Base-by-base conservation (phyloP, 2,888 invertebrate species). In the Horisme vitalbata region DNA sequence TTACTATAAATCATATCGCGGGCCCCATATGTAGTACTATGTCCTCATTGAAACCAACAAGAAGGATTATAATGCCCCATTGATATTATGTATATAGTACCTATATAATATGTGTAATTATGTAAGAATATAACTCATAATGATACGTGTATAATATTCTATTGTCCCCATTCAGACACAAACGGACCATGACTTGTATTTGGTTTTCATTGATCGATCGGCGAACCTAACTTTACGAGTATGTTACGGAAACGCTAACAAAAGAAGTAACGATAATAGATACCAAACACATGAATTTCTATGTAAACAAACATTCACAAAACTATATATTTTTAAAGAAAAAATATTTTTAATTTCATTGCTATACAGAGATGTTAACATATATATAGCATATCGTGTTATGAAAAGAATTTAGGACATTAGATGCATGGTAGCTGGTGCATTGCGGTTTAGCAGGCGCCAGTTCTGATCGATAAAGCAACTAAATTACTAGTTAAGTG, bases 361-460 rank as follows among this genome's bases (percentile, higher is more conserved):
- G 32, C 32, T n/a, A 4, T 3, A 10, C 3, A 10, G 27, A 23
- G 31, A 20, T 31, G 36, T 3, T 10, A 20, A 13, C 6, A 15
- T 10, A 10, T 27, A 41, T 18, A 18, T 20, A 5, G 2, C 24
- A 8, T 28, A 21, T 32, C 9, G 31, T 20, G 7, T 24, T 30
- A 18, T 26, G 13, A n/a, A 34, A 34, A 15, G 27, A 51, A 51
- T 45, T 45, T 37, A 37, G 45, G 38, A 31, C 50, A 31, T 38
- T 31, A 43, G 44, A 44, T 37, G 18, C 6, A 18, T 41, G 15
- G 24, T 18, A 30, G 43, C 18, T 55, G 52, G 55, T 55, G 55
- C 55, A 52, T 41, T 55, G 52, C 52, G 38, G 55, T 27, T 31
- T 24, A 15, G 11, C 13, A 39, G 39, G 36, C 41, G 47, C 46